These are phyloP conservation scores for Burhinus bistriatus DNA, from an alignment of 2,113 vertebrate species.

Conservation along the genomic window DNA sequence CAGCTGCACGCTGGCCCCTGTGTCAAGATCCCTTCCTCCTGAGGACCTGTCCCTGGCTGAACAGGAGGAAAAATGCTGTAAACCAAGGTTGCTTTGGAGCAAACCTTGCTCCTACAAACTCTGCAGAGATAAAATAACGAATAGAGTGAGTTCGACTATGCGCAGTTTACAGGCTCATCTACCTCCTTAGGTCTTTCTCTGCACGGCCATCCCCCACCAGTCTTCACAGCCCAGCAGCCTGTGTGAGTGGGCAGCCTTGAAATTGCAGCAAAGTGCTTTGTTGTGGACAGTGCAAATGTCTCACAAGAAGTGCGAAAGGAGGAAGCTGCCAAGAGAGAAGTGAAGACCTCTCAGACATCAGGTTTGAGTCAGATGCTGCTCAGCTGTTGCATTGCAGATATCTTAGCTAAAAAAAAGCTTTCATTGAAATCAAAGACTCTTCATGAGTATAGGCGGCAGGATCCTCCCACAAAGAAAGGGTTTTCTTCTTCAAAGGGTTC, in stretches of 20 bases:
- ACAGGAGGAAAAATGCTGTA: neutral
- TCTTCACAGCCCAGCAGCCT: neutral
- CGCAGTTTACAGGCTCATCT: neutral
- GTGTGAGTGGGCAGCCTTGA: neutral
- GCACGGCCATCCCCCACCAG: neutral
- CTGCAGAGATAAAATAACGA: neutral
- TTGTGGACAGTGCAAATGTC: neutral
- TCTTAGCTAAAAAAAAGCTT: slow-evolving; percentile 13
- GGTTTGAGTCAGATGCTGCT: neutral
- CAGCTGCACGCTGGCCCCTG: neutral
- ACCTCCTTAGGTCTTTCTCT: neutral
- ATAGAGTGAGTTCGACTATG: neutral
- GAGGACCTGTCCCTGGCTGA: neutral
- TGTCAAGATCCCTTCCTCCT: neutral
- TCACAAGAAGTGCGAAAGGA: neutral
- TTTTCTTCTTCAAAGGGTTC: slow-evolving; percentile 26
- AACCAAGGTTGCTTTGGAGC: neutral
- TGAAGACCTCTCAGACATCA: neutral
- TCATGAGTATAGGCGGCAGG: neutral
- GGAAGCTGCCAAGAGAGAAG: slow-evolving; percentile 33
- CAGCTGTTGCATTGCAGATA: slow-evolving; percentile 42
- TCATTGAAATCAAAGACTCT: neutral
- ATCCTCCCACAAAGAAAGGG: slow-evolving; percentile 15
- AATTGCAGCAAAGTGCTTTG: neutral
- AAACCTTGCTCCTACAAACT: neutral